Conservation (phyloP, 2,113 vertebrate species). For the Nerophis lumbriciformis region DNA sequence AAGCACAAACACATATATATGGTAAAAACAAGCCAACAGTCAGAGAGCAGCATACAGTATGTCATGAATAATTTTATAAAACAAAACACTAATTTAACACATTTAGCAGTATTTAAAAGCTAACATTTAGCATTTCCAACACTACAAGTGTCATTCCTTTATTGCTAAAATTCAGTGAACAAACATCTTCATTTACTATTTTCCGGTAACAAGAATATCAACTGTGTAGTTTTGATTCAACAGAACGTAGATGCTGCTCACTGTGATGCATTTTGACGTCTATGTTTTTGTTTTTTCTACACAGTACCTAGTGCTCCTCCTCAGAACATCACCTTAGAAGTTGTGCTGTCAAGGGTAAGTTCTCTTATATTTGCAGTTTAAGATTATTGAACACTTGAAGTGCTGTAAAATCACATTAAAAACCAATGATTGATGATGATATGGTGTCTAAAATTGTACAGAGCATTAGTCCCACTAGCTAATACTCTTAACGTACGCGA, state of each 20-base stretch:
- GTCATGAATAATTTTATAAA: too few relatives aligned
- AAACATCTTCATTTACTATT: too few relatives aligned
- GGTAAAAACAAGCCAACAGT: too few relatives aligned
- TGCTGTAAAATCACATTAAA: background rate
- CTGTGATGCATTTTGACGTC: background rate
- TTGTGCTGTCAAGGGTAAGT: constrained; percentile 65
- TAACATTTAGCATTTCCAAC: too few relatives aligned
- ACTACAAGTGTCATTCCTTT: too few relatives aligned
- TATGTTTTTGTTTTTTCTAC: constrained; percentile 10
- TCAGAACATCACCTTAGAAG: constrained; percentile 59
- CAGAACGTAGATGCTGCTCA: background rate
- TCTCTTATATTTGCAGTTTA: background rate
- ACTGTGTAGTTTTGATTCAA: too few relatives aligned
- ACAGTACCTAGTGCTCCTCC: constrained; percentile 57
- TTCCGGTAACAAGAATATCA: too few relatives aligned
- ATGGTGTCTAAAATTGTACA: background rate
- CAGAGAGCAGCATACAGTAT: too few relatives aligned
- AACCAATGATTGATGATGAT: background rate
- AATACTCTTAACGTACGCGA: background rate
- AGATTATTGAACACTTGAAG: background rate
- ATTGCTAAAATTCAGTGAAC: too few relatives aligned
- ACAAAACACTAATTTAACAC: too few relatives aligned
- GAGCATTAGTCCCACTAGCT: background rate
- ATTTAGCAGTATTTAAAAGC: too few relatives aligned
- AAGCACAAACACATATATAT: too few relatives aligned